Evolutionary conservation across 2,113 vertebrate species (phyloP).

Genomic region (Puntigrus tetrazona): DNA sequence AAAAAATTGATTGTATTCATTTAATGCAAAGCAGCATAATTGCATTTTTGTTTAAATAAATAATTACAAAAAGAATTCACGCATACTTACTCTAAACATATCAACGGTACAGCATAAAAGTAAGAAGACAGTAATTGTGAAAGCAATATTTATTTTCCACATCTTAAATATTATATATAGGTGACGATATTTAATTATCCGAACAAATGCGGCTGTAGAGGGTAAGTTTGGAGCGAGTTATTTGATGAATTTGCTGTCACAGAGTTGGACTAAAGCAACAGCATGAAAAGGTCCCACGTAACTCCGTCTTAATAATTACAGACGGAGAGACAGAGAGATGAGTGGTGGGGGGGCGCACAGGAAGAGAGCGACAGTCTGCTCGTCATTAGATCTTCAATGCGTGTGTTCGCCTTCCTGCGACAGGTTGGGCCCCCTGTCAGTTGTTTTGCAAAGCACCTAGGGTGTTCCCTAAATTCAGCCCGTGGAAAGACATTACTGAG

Average conservation of each 20-base stretch:
- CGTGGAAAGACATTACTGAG: constrained; percentile 82
- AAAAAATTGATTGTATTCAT: background rate
- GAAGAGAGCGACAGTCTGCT: constrained; percentile 52
- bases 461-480: constrained; percentile 79
- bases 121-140: background rate
- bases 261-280: constrained; percentile 52
- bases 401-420: constrained; percentile 72
- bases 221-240: background rate
- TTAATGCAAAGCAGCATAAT: background rate
- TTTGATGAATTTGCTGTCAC: constrained; percentile 28
- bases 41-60: background rate
- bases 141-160: background rate
- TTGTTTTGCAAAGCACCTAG: constrained; percentile 80
- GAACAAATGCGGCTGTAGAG: background rate
- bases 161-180: background rate
- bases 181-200: background rate
- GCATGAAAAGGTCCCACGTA: constrained; percentile 57
- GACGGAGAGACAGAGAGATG: constrained; percentile 20
- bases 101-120: background rate
- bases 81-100: background rate
- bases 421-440: constrained; percentile 72
- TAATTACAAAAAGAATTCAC: background rate
- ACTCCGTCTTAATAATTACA: constrained; percentile 46
- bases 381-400: constrained; percentile 76
- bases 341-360: constrained; percentile 35